A percentile compares a stretch with the other conserved stretches of the same genome.
These are phyloP conservation scores for Indri indri DNA, from an alignment of 2,113 vertebrate genomes.

Conservation along the genomic window DNA sequence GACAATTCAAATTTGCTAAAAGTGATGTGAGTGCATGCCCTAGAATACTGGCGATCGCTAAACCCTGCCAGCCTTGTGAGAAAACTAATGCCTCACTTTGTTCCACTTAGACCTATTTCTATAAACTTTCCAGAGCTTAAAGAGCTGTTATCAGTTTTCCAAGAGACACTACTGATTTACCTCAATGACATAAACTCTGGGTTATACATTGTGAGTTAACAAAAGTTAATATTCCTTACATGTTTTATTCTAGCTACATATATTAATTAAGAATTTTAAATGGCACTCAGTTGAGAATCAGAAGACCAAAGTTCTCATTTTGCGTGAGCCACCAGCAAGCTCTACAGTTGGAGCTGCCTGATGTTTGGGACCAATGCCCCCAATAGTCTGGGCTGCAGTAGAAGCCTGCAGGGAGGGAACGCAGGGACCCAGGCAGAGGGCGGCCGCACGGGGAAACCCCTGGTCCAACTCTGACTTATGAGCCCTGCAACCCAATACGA, in stretches of 20 bases:
- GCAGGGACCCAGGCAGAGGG: accelerated
- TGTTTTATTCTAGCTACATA: neutral
- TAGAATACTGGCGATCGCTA: accelerated
- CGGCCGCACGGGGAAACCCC: accelerated
- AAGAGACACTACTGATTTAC: neutral
- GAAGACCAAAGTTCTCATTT: neutral
- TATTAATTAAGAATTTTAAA: neutral
- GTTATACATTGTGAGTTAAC: neutral
- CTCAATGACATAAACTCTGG: neutral
- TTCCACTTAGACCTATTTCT: neutral
- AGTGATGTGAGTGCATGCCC: neutral
- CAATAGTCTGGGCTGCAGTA: neutral
- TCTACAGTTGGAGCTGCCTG: neutral
- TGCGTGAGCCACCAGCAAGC: neutral
- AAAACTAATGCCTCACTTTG: neutral
- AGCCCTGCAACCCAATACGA: neutral
- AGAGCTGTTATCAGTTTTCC: neutral
- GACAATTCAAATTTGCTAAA: neutral
- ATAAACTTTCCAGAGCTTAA: neutral
- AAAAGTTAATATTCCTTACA: neutral
- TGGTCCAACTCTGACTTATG: accelerated
- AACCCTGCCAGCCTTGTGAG: neutral
- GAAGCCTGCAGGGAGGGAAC: neutral
- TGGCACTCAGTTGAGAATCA: neutral
- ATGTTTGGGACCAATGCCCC: neutral